A percentile compares a stretch with the other conserved stretches of the same genome.
Evolutionary conservation across 2,113 vertebrate species (phyloP).

Genomic region (Ovis aries): DNA sequence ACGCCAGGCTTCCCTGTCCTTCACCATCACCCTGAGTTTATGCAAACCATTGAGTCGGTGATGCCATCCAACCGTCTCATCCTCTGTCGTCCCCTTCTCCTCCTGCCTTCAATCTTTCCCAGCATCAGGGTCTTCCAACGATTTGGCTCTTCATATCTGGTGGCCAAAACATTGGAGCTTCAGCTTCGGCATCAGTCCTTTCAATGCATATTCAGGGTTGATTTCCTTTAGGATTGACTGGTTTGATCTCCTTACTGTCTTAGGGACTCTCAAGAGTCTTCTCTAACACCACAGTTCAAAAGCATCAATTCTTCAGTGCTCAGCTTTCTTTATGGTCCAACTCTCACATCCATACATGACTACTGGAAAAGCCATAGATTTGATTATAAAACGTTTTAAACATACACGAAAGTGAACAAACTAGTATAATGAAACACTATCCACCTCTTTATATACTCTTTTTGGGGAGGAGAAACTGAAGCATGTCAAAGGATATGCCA

Average conservation of each 20-base stretch:
- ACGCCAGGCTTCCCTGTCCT: not conserved
- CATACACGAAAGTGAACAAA: not conserved
- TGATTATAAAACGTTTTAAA: not conserved
- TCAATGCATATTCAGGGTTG: not conserved
- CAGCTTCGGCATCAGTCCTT: not conserved
- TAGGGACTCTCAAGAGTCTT: not conserved
- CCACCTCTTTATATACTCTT: not conserved
- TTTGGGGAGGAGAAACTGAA: not conserved
- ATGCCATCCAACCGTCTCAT: not conserved
- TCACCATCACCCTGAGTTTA: not conserved
- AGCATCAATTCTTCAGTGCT: accelerated
- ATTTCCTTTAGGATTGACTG: not conserved
- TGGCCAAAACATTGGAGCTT: not conserved
- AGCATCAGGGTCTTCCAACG: not conserved
- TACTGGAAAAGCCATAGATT: not conserved
- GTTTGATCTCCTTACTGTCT: not conserved
- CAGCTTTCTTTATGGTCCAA: not conserved
- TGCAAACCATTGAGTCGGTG: not conserved
- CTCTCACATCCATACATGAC: not conserved
- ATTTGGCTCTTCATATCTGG: not conserved
- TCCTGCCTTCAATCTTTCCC: not conserved
- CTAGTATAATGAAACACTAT: not conserved
- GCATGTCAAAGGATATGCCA: not conserved
- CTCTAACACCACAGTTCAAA: not conserved
- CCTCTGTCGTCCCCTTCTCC: not conserved